These are phyloP conservation scores for Gymnothorax reevesii DNA, from an alignment of 2,797 vertebrate genomes.

Conservation along the genomic window DNA sequence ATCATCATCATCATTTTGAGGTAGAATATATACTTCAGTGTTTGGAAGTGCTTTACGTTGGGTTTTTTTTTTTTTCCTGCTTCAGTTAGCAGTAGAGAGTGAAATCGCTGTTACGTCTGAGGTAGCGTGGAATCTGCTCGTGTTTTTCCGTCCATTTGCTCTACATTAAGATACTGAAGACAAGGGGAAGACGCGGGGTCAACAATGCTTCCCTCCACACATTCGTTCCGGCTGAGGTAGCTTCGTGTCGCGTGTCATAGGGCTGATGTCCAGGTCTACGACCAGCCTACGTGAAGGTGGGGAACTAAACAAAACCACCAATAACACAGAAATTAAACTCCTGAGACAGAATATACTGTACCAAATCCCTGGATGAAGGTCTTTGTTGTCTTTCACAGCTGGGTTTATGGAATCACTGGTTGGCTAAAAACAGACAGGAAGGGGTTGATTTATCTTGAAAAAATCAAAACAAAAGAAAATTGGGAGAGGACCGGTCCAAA, in stretches of 20 bases:
- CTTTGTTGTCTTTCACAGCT: slow-evolving; percentile 63
- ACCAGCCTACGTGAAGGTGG: slow-evolving; percentile 62
- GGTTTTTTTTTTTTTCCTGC: slow-evolving; percentile 60
- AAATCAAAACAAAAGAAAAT: slow-evolving; percentile 59
- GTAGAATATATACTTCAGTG: slow-evolving; percentile 94
- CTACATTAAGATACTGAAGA: slow-evolving; percentile 72
- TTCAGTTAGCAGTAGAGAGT: slow-evolving; percentile 62
- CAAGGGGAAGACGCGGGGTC: slow-evolving; percentile 76
- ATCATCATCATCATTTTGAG: slow-evolving; percentile 82
- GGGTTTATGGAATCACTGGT: slow-evolving; percentile 70
- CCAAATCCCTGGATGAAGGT: slow-evolving; percentile 74
- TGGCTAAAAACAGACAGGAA: slow-evolving; percentile 67
- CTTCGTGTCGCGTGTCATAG: slow-evolving; percentile 78
- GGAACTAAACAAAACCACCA: slow-evolving; percentile 51
- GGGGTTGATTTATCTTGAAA: slow-evolving; percentile 58
- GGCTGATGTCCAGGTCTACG: slow-evolving; percentile 66
- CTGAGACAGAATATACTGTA: slow-evolving; percentile 80
- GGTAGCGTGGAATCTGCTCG: slow-evolving; percentile 75
- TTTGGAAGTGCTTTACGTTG: slow-evolving; percentile 92
- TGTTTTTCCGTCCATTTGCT: slow-evolving; percentile 73
- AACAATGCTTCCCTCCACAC: slow-evolving; percentile 82
- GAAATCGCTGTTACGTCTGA: slow-evolving; percentile 73
- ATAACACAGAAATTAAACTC: slow-evolving; percentile 77
- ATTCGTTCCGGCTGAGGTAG: slow-evolving; percentile 99
- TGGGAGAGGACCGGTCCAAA: slow-evolving; percentile 52